phyloP scores from a whole-genome alignment of 2,113 vertebrate genomes.

The Pterocles burchelli region DNA sequence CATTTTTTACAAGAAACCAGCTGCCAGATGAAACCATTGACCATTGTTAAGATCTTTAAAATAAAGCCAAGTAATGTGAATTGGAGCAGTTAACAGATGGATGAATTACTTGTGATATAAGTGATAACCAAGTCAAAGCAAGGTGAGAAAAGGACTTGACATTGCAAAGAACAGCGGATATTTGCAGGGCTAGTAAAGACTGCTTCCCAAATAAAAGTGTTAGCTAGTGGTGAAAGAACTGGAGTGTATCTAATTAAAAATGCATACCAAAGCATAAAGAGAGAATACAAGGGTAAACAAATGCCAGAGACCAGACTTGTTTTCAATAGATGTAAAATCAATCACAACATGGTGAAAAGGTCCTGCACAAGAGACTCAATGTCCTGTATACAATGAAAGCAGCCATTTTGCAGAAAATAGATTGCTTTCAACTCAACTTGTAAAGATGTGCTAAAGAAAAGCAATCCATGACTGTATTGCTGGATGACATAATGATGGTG shows the following conservation, averaged over 20 bases:
- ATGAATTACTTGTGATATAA: constrained; percentile 73
- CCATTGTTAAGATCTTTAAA: constrained; percentile 73
- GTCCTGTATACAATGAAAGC: constrained; percentile 64
- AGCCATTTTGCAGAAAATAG: constrained; percentile 61
- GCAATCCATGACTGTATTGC: not conserved
- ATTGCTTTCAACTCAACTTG: constrained; percentile 10
- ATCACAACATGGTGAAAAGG: constrained; percentile 70
- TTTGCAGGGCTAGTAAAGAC: constrained; percentile 71
- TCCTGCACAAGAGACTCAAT: constrained; percentile 49
- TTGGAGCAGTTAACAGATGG: constrained; percentile 71
- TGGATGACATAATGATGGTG: not conserved
- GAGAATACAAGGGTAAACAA: constrained; percentile 71
- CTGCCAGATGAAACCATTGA: constrained; percentile 72
- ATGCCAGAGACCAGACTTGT: constrained; percentile 70
- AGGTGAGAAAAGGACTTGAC: constrained; percentile 74
- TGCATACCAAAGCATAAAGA: constrained; percentile 67
- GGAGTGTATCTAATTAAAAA: constrained; percentile 69
- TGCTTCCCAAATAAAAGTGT: constrained; percentile 72
- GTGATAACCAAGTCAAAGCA: constrained; percentile 74
- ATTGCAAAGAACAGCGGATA: constrained; percentile 71
- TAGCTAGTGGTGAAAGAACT: constrained; percentile 68
- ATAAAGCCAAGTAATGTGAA: constrained; percentile 74
- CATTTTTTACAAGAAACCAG: constrained; percentile 73
- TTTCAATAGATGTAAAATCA: constrained; percentile 67
- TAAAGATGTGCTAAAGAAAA: constrained; percentile 22